Evolutionary conservation across 2,888 invertebrate genomes (phyloP), one percentile per base, ranked within the genome.

Genomic region (Harmothoe impar): DNA sequence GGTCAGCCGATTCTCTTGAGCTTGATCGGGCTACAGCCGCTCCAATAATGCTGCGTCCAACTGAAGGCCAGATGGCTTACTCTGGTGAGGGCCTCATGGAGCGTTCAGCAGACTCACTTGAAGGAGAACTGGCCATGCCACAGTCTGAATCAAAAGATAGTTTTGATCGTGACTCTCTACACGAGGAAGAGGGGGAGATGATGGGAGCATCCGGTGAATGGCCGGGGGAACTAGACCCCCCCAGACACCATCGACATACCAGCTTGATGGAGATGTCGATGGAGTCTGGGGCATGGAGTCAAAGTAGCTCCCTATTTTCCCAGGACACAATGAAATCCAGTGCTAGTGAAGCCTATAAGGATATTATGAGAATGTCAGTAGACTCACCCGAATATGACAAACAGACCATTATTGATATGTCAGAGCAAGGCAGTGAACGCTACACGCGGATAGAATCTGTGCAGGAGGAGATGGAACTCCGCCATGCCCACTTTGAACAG

Each of bases 261-360:
- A 88, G 89, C 91, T 15, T 94, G 31, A 95, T 95, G 95, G 94
- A 94, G 90, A 94, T 95, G 54, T 95, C 95, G n/a, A 92, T 94
- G 84, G 95, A 95, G 91, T 95, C 95, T 25, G 94, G 94, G 52
- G 92, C 92, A 23, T 93, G 91, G 91, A 93, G 93, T 72, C 93
- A 93, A 72, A 91, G 90, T 33, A 93, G 93, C 72, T 93, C 92
- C 15, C 33, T 91, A 31, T 52, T 92, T 56, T 93, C 93, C 17
- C 91, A 92, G 56, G 92, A 92, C 56, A 92, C 92, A 23, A 89
- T 93, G 54, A 77, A 90, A 77, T 92, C 92, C n/a, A 91, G 91
- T 56, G 91, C 77, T 35, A 86, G 84, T 62, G 91, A 86, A 25
- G 90, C 72, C n/a, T 89, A 91, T 29, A 88, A 78, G 31, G 91